phyloP scores from a whole-genome alignment of 2,888 invertebrate species.

The Aethes cnicana region DNA sequence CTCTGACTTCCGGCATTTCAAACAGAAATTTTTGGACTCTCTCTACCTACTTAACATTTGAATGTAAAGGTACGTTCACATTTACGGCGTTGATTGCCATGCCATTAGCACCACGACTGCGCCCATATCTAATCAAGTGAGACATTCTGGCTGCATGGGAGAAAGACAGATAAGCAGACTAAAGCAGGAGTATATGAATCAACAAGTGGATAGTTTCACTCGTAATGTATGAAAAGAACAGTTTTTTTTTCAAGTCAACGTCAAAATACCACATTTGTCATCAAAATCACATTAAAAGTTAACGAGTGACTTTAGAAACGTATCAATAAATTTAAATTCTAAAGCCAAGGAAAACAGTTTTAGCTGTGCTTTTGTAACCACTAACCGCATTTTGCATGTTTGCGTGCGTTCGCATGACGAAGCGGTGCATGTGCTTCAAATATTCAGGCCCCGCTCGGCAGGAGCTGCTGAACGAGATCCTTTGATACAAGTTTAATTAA shows the following conservation, averaged over 20 bases:
- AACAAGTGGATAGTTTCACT: too few species aligned
- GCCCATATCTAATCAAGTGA: conserved; percentile 2
- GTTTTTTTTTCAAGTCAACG: too few species aligned
- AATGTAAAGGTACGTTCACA: too few species aligned
- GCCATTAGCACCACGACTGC: neutral
- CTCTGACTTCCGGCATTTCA: too few species aligned
- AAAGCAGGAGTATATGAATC: too few species aligned
- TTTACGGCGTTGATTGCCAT: neutral
- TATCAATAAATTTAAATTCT: conserved; percentile 5
- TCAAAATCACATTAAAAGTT: too few species aligned
- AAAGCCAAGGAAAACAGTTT: conserved; percentile 6
- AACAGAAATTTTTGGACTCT: too few species aligned
- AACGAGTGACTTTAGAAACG: too few species aligned
- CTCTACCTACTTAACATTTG: too few species aligned
- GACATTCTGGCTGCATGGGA: neutral
- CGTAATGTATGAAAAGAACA: too few species aligned
- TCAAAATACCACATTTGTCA: too few species aligned
- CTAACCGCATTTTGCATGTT: neutral
- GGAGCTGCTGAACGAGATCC: conserved; percentile 2
- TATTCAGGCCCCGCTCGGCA: conserved; percentile 10
- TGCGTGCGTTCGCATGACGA: neutral
- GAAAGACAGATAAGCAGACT: neutral
- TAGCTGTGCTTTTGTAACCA: neutral
- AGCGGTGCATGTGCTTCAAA: conserved; percentile 14
- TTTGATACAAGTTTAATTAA: conserved; percentile 8